Base-by-base conservation (phyloP, 1,140 invertebrate genomes). In the Mercenaria mercenaria region DNA sequence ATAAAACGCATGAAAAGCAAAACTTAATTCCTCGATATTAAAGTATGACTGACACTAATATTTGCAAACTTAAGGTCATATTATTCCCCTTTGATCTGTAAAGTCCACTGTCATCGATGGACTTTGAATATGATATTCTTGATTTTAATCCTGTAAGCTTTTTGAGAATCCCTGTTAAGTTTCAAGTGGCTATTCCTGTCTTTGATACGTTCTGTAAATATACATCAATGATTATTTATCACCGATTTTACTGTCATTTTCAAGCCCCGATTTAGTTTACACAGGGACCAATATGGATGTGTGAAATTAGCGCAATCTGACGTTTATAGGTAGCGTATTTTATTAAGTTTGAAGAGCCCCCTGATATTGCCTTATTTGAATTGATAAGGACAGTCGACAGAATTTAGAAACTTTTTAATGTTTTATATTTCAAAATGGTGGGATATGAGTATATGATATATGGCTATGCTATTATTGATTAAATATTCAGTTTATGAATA, bases 261-360 rank as follows among this genome's bases (percentile, higher is more conserved):
- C 64, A 50, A 69, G 64, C 50, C 67, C 43, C 13, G 13, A 52
- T 52, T 72, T 23, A 32, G 67, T 59, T 74, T 67, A 39, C 29
- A 20, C 34, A 72, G 34, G 34, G 69, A 37, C 67, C 69, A 23
- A 18, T 85, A 74, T 74, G 59, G 15, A 85, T 41, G 83, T 85
- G 83, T 74, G 64, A 85, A 85, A 47, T 85, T 41, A n/a, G 18
- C 41, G 50, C 47, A 74, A 72, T 32, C 20, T 47, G 37, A 69
- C 39, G 50, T 85, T 74, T 85, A 85, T 85, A 72, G 83, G 83
- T 85, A 74, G 83, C 83, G 39, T 85, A 85, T 85, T 84, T 84
- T 84, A 85, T 74, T 74, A 50, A 26, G 67, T 37, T 52, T 85
- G 15, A 72, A 85, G 69, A 34, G 26, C 80, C 34, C 20, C 20